Conservation (phyloP, 2,113 vertebrate species). For the Poicephalus meyeri region DNA sequence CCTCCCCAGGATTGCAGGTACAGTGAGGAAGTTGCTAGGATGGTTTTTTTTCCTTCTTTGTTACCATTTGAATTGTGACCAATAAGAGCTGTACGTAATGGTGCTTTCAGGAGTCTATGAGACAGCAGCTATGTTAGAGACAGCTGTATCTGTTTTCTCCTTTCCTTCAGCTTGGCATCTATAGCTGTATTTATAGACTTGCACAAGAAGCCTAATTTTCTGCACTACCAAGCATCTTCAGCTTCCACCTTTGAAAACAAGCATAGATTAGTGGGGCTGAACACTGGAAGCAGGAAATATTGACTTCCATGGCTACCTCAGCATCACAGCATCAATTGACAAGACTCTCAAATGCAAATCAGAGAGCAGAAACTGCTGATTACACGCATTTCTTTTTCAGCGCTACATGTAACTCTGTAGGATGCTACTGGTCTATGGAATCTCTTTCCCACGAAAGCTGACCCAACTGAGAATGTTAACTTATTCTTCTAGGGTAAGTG, state of each 20-base stretch:
- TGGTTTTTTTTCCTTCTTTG: neutral
- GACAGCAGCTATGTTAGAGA: neutral
- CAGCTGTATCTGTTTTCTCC: neutral
- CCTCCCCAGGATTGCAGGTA: neutral
- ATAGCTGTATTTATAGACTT: neutral
- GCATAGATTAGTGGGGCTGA: neutral
- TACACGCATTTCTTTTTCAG: neutral
- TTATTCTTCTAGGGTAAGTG: neutral
- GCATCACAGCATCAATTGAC: neutral
- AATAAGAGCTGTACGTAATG: neutral
- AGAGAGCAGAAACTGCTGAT: neutral
- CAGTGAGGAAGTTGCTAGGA: neutral
- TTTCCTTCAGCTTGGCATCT: neutral
- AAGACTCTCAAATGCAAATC: neutral
- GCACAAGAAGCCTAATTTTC: neutral
- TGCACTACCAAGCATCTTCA: neutral
- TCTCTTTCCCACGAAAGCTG: neutral
- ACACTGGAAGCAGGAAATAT: neutral
- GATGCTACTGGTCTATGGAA: neutral
- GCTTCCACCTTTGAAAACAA: neutral
- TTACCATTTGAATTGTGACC: fast-evolving
- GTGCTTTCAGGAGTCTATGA: neutral
- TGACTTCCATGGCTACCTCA: neutral
- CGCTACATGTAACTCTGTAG: neutral
- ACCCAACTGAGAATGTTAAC: neutral